Percentiles rank a stretch among this genome's conserved stretches.
phyloP scores from a whole-genome alignment of 1,140 invertebrate genomes.

The Lithobius niger region DNA sequence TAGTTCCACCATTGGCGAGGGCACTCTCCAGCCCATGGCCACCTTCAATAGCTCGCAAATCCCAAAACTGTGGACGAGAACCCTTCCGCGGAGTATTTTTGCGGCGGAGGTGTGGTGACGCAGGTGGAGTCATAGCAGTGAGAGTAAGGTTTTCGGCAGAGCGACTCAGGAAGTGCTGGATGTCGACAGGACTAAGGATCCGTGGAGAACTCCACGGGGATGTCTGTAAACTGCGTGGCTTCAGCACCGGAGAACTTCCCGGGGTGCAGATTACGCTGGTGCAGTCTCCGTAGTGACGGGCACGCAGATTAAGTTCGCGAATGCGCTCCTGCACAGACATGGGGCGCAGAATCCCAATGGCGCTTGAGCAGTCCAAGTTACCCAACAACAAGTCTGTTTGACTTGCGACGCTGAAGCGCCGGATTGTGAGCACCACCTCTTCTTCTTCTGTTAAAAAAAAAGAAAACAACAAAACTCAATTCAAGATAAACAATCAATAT shows the following conservation, averaged over 20 bases:
- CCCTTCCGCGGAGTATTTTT: slow-evolving; percentile 17
- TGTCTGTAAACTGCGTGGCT: slow-evolving; percentile 34
- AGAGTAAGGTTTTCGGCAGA: slow-evolving; percentile 37
- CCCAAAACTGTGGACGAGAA: neutral
- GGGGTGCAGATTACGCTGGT: neutral
- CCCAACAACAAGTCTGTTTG: slow-evolving; percentile 38
- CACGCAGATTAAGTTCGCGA: slow-evolving; percentile 37
- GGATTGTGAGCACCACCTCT: slow-evolving; percentile 7
- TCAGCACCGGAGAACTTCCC: slow-evolving; percentile 21
- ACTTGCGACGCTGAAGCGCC: slow-evolving; percentile 36
- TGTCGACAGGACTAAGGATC: slow-evolving; percentile 38
- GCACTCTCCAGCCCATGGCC: slow-evolving; percentile 11
- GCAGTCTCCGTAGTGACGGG: slow-evolving; percentile 39
- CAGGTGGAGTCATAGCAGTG: slow-evolving; percentile 17
- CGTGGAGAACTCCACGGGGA: slow-evolving; percentile 41
- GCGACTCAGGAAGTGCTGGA: slow-evolving; percentile 35
- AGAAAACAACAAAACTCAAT: neutral
- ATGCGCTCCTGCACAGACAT: slow-evolving; percentile 32
- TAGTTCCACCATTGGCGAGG: neutral
- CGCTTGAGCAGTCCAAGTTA: slow-evolving; percentile 35
- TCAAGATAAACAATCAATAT: neutral
- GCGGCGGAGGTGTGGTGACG: slow-evolving; percentile 26
- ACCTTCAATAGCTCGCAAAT: slow-evolving; percentile 10
- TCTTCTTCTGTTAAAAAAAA: slow-evolving; percentile 1
- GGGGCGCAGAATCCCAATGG: slow-evolving; percentile 6